These are phyloP conservation scores for Intellagama lesueurii DNA, from an alignment of 2,797 vertebrate genomes.

Conservation along the genomic window DNA sequence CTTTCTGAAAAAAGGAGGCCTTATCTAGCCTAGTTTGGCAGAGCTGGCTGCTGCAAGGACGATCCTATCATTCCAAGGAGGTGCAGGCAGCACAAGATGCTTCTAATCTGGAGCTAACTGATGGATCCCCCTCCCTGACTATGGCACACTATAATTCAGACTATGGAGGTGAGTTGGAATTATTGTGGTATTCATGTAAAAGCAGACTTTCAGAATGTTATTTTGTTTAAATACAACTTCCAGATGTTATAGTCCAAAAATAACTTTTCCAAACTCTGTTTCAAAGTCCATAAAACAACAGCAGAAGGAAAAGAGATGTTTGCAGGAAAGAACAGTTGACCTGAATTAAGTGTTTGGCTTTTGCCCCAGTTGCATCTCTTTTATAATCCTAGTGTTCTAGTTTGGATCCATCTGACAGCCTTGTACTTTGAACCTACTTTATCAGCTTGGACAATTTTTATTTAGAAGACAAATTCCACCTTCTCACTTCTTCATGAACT, in stretches of 20 bases:
- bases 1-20: not conserved
- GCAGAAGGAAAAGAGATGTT: too few species aligned
- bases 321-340: conserved; percentile 2
- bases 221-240: too few species aligned
- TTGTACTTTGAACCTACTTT: conserved; percentile 59
- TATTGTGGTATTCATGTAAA: not conserved
- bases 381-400: conserved; percentile 31
- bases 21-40: not conserved
- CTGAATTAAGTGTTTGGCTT: conserved; percentile 43
- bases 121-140: not conserved
- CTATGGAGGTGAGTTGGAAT: not conserved
- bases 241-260: too few species aligned
- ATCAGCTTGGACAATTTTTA: conserved; percentile 46
- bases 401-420: conserved; percentile 10
- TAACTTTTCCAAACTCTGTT: too few species aligned
- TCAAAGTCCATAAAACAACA: too few species aligned
- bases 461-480: conserved; percentile 41
- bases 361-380: conserved; percentile 41
- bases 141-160: not conserved
- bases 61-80: not conserved
- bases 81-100: not conserved
- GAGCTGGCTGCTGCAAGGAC: not conserved
- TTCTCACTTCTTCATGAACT: conserved; percentile 26
- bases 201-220: too few species aligned
- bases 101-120: not conserved